These are phyloP conservation scores for Porites divaricata DNA, from an alignment of 92 coral and sea anemone species.

Conservation along the genomic window DNA sequence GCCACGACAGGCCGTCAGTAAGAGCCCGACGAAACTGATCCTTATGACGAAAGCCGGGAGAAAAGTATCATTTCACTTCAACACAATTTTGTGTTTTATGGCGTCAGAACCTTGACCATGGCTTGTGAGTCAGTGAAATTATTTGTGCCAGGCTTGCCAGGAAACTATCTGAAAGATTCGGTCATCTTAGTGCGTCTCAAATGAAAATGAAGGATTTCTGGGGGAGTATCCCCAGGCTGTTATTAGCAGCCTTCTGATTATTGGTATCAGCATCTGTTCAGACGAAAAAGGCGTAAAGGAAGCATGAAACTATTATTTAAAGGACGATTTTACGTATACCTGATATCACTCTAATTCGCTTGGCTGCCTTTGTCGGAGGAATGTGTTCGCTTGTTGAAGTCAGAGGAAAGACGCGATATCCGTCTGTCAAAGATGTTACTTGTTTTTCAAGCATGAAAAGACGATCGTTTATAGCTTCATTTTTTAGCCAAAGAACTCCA, in stretches of 20 bases:
- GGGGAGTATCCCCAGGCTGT: no score
- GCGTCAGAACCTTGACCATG: no score
- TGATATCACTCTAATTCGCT: background rate
- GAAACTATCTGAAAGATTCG: no score
- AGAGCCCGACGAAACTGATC: background rate
- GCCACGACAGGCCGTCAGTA: background rate
- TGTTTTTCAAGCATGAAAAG: constrained; percentile 7
- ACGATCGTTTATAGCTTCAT: constrained; percentile 19
- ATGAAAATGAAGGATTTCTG: no score
- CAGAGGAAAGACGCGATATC: background rate
- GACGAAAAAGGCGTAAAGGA: background rate
- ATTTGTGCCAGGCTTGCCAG: no score
- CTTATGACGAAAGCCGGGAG: no score
- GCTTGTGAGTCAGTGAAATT: no score
- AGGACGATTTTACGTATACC: background rate
- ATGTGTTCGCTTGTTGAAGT: background rate
- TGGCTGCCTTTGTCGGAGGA: background rate
- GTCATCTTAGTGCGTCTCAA: no score
- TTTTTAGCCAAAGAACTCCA: constrained; percentile 11
- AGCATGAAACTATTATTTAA: background rate
- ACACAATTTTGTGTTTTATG: no score
- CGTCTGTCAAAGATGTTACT: background rate
- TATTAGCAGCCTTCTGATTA: background rate
- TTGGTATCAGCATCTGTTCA: background rate
- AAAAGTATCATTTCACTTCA: no score